phyloP scores from a whole-genome alignment of 2,113 vertebrate genomes.

The Acrocephalus arundinaceus region DNA sequence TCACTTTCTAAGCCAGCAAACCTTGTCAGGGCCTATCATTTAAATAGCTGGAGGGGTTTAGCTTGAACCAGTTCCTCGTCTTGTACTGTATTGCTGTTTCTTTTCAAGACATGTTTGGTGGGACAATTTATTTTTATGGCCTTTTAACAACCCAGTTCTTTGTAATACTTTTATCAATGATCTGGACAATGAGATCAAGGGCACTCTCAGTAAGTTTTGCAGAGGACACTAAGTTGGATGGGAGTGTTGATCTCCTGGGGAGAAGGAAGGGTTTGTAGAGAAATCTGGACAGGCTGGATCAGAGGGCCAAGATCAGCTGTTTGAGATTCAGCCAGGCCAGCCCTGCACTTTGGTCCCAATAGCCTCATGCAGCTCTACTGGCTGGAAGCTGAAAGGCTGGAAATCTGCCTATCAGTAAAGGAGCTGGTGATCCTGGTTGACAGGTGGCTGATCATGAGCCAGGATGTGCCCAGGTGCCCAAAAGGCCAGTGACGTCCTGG shows the following conservation, averaged over 20 bases:
- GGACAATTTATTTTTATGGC: background rate
- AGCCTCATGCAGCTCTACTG: rapidly evolving
- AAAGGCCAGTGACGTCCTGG: background rate
- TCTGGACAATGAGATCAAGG: background rate
- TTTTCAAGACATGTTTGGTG: background rate
- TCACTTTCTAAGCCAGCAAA: background rate
- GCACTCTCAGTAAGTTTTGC: background rate
- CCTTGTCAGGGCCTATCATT: background rate
- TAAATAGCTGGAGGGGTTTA: background rate
- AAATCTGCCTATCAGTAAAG: rapidly evolving
- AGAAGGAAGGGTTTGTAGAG: background rate
- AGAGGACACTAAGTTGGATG: too few relatives aligned
- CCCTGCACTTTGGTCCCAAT: background rate
- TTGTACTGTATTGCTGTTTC: background rate
- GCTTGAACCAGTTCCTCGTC: background rate
- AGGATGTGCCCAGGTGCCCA: background rate
- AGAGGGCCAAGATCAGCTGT: background rate
- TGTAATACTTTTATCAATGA: background rate
- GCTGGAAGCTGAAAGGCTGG: background rate
- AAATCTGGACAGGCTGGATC: background rate
- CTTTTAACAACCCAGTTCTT: background rate
- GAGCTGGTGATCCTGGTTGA: rapidly evolving
- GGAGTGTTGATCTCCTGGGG: background rate
- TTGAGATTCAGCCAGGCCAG: too few relatives aligned
- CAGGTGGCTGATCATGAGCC: background rate